Conservation (phyloP, 2,888 invertebrate species). For the Dendrolimus pini region DNA sequence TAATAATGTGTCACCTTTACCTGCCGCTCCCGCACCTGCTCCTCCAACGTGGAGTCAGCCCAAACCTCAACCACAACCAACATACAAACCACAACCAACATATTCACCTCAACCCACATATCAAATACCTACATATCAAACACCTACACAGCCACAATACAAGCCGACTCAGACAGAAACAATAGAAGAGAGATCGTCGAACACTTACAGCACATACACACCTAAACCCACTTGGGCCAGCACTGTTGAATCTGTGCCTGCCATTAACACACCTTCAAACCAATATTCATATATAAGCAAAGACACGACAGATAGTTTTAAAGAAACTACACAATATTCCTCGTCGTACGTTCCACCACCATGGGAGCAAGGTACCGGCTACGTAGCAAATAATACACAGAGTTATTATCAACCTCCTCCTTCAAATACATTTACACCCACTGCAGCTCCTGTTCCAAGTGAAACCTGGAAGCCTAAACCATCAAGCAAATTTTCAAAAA, state of each 20-base stretch:
- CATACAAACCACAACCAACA: slow-evolving; percentile 16
- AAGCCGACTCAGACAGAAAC: slow-evolving; percentile 42
- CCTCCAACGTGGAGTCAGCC: slow-evolving; percentile 24
- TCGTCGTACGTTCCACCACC: slow-evolving; percentile 67
- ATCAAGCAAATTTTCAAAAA: slow-evolving; percentile 45
- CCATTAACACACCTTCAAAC: slow-evolving; percentile 26
- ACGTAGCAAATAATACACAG: slow-evolving; percentile 42
- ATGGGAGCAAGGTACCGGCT: slow-evolving; percentile 63
- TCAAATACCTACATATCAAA: slow-evolving; percentile 22
- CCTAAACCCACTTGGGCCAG: slow-evolving; percentile 51
- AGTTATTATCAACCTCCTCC: slow-evolving; percentile 49
- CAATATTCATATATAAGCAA: slow-evolving; percentile 41
- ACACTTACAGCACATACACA: slow-evolving; percentile 38
- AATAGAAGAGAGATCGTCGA: slow-evolving; percentile 32
- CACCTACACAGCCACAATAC: slow-evolving; percentile 22
- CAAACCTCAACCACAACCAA: slow-evolving; percentile 23
- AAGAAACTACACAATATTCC: slow-evolving; percentile 47
- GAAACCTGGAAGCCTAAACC: slow-evolving; percentile 46
- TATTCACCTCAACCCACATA: slow-evolving; percentile 18
- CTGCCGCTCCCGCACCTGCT: slow-evolving; percentile 17
- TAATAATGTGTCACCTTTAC: slow-evolving; percentile 36
- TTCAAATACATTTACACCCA: slow-evolving; percentile 28
- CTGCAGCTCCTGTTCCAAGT: slow-evolving; percentile 18
- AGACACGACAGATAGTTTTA: slow-evolving; percentile 44
- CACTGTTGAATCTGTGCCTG: slow-evolving; percentile 23